Evolutionary conservation across 92 coral and sea anemone genomes (phyloP), one percentile per base, ranked within the genome.

Genomic region (Chrysogorgia sp.): DNA sequence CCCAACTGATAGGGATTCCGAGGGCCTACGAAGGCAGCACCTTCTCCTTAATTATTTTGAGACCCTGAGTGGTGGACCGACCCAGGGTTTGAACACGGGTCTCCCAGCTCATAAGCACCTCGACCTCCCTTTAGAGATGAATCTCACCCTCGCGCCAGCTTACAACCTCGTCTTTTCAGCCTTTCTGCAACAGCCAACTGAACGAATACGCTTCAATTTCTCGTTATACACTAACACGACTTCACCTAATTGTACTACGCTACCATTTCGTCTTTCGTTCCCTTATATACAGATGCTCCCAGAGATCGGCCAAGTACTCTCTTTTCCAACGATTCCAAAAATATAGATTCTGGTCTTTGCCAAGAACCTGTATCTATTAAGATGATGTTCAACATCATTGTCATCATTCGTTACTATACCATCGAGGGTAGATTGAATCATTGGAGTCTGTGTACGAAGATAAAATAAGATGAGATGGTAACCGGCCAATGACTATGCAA

Each of bases 321-420:
- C 71, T 34, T 34, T 64, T 28, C 67, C 53, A 74, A 1, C 81
- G 35, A 40, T 82, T 82, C 81, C 81, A 63, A 10, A 74, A 82
- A n/a, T n/a, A n/a, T n/a, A n/a, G n/a, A n/a, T n/a, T n/a, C n/a
- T 34, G 62, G 40, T 31, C 31, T 67, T 40, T 6, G 56, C 41
- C 57, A 40, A 13, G 20, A 33, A 33, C 29, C 57, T 67, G 15
- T 17, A 67, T 20, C 41, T 67, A 14, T 40, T n/a, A 1, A n/a
- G n/a, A n/a, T n/a, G n/a, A n/a, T n/a, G n/a, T n/a, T n/a, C n/a
- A n/a, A n/a, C n/a, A n/a, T n/a, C n/a, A n/a, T n/a, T n/a, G n/a
- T n/a, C n/a, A n/a, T n/a, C n/a, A n/a, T n/a, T n/a, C n/a, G n/a
- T n/a, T n/a, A n/a, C n/a, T n/a, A n/a, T n/a, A n/a, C n/a, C n/a